These are phyloP conservation scores for Drosophila lacteicornis DNA, from an alignment of 1,140 invertebrate species.

Conservation along the genomic window DNA sequence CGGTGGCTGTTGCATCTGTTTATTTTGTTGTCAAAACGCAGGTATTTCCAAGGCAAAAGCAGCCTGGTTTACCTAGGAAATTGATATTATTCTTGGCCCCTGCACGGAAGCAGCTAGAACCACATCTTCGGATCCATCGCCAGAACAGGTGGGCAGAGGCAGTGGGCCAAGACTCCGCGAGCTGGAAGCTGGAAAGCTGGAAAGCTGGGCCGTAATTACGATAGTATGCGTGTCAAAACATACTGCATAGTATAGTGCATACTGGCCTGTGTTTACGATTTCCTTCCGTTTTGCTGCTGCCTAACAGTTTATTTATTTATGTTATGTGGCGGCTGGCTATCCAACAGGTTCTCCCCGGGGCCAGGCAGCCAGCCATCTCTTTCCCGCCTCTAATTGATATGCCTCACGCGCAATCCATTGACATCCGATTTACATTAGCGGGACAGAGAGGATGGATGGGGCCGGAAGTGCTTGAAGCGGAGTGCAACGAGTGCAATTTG, in stretches of 20 bases:
- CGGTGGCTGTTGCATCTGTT: conserved; percentile 57
- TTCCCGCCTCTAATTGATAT: conserved; percentile 73
- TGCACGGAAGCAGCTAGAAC: conserved; percentile 69
- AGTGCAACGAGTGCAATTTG: conserved; percentile 48
- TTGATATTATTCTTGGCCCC: conserved; percentile 79
- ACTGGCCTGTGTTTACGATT: conserved; percentile 77
- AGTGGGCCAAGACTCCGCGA: conserved; percentile 5
- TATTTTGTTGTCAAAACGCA: conserved; percentile 82
- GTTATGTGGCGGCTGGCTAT: conserved; percentile 60
- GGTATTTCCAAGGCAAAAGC: conserved; percentile 54
- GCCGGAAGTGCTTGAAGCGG: conserved; percentile 61
- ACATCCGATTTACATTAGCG: conserved; percentile 85
- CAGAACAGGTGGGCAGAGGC: conserved; percentile 64
- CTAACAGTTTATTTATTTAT: conserved; percentile 82
- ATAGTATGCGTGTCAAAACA: conserved; percentile 80
- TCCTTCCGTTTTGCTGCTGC: conserved; percentile 75
- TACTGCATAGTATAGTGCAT: conserved; percentile 42
- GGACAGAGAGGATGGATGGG: conserved; percentile 18
- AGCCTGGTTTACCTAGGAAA: conserved; percentile 72
- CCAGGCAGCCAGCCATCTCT: conserved; percentile 3
- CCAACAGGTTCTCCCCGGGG: conserved; percentile 73
- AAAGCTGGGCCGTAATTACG: conserved; percentile 68
- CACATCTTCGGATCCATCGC: background rate
- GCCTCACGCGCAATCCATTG: conserved; percentile 80
- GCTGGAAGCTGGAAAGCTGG: conserved; percentile 42